A percentile compares a stretch with the other conserved stretches of the same genome.
phyloP scores from a whole-genome alignment of 2,888 invertebrate species.

The Leptinotarsa rubiginosa region DNA sequence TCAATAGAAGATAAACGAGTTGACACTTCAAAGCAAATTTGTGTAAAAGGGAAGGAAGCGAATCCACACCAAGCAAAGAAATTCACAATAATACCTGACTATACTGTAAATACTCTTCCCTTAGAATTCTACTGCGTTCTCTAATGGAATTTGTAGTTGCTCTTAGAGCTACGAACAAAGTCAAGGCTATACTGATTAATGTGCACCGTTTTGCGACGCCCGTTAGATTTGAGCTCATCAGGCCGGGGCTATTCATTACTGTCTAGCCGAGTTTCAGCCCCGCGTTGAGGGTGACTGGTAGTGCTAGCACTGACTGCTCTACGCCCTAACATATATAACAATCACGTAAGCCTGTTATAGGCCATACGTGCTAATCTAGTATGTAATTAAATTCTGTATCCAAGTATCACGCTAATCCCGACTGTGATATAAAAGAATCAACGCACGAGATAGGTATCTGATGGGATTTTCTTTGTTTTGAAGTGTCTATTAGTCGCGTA shows the following conservation, averaged over 20 bases:
- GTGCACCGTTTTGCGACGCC: constrained; percentile 59
- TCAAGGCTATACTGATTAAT: constrained; percentile 61
- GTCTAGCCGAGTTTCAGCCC: constrained; percentile 55
- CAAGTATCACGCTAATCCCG: constrained; percentile 51
- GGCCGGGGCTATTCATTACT: constrained; percentile 62
- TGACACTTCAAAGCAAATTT: too few relatives aligned
- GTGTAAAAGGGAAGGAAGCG: too few relatives aligned
- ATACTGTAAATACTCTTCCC: neutral
- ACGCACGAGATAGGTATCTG: constrained; percentile 12
- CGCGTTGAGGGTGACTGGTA: constrained; percentile 42
- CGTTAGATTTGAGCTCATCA: constrained; percentile 62
- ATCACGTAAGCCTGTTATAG: constrained; percentile 59
- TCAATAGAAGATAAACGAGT: too few relatives aligned
- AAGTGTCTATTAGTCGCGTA: too few relatives aligned
- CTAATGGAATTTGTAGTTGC: constrained; percentile 56
- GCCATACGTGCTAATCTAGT: constrained; percentile 58
- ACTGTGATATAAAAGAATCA: constrained; percentile 45
- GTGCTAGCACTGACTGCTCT: constrained; percentile 39
- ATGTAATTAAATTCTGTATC: constrained; percentile 57
- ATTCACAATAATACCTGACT: neutral
- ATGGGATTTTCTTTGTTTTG: neutral
- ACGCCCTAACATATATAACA: constrained; percentile 52
- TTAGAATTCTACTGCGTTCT: neutral
- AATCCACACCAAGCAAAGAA: neutral
- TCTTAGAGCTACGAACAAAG: constrained; percentile 40